Evolutionary conservation across 2,797 vertebrate genomes (phyloP).

Genomic region (Martes flavigula): DNA sequence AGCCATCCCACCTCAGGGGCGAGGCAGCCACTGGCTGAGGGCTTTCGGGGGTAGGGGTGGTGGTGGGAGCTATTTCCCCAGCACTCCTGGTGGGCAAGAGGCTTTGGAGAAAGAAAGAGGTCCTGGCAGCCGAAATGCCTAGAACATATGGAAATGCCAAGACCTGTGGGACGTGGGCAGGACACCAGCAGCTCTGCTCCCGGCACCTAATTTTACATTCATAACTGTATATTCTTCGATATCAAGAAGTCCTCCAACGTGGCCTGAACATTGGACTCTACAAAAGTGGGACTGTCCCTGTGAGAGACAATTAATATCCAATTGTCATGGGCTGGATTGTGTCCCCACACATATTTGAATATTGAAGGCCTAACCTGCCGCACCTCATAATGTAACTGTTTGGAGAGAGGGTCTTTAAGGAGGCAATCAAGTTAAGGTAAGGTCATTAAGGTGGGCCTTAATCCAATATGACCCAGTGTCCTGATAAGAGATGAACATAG

Average conservation of each 20-base stretch:
- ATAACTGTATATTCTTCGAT: background rate
- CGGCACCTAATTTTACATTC: background rate
- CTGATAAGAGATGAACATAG: background rate
- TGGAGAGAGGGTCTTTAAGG: background rate
- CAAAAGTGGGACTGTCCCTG: background rate
- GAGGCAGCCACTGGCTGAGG: fast-evolving
- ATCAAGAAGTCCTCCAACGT: background rate
- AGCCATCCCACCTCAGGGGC: background rate
- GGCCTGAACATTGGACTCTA: background rate
- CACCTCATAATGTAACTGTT: background rate
- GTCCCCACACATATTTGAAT: background rate
- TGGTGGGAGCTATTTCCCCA: background rate
- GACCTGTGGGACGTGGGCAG: background rate
- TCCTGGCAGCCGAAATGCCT: background rate
- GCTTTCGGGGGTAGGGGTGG: background rate
- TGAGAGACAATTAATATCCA: background rate
- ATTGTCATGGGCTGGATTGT: background rate
- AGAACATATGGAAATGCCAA: background rate
- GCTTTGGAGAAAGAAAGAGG: background rate
- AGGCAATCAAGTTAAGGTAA: background rate
- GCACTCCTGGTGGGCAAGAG: background rate
- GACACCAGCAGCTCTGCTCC: no score
- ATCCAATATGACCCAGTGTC: background rate
- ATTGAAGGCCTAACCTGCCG: background rate
- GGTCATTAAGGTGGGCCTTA: background rate